Evolutionary conservation across 2,797 vertebrate genomes (phyloP), one percentile per base, ranked within the genome.

Genomic region (Helarctos malayanus): DNA sequence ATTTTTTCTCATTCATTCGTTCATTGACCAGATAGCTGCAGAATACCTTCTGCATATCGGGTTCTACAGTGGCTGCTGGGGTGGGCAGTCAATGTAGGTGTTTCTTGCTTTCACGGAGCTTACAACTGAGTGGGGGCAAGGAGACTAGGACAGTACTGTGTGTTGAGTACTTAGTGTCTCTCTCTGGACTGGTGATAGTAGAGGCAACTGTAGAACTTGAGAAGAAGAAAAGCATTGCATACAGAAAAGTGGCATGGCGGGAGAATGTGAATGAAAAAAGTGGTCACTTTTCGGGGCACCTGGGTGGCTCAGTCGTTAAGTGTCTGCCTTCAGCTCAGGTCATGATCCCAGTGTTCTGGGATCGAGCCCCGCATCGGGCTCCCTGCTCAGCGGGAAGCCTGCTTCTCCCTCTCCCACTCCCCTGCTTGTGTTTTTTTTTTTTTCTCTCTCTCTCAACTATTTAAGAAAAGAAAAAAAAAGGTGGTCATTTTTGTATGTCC

Each of bases 221-320:
- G 47, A 79, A 27, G 47, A 94, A 79, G 21, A 79, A 79, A 54
- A 45, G 15, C 13, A 59, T 32, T n/a, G 1, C 35, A 57, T 35
- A 41, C 16, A 18, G 38, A 85, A 81, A 71, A 85, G 27, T 75
- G 45, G 19, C 45, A 56, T 61, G 45, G 73, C 29, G 35, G 68
- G 79, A 97, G 89, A 86, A 96, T 78, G 29, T 75, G 52, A 82
- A 73, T 95, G n/a, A 38, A 49, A 96, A 78, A 29, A 80, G 23
- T 23, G 18, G 8, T 25, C 13, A 8, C 23, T 49, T 25, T 0
- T 65, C 41, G 41, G 41, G 41, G 41, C 41, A 41, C 41, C 41
- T 41, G 41, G 41, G 41, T 41, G 41, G 41, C 41, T 41, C 41
- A 41, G 41, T 41, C 41, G 41, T 41, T 41, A 41, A 41, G 41